Conservation (phyloP, 37 sponge, comb jelly and placozoan genomes). For the Ianthella basta region DNA sequence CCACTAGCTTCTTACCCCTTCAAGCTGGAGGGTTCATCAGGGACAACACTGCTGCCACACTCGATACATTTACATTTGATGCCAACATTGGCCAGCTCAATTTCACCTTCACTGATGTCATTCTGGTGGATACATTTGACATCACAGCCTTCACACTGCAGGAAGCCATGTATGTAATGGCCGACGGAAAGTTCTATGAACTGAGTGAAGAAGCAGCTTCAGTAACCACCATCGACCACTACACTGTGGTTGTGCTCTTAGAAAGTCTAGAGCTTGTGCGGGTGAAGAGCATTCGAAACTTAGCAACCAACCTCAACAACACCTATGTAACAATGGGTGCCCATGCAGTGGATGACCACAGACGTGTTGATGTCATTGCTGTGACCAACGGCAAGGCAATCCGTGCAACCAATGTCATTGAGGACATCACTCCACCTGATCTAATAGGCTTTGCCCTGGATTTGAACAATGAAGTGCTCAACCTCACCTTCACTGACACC, state of each 20-base stretch:
- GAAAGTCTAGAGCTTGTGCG: slow-evolving; percentile 63
- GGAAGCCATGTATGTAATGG: slow-evolving; percentile 43
- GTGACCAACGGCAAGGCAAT: slow-evolving; percentile 79
- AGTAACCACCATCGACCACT: slow-evolving; percentile 56
- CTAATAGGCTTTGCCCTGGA: slow-evolving; percentile 70
- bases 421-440: slow-evolving; percentile 72
- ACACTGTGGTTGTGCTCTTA: slow-evolving; percentile 54
- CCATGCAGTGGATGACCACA: slow-evolving; percentile 77
- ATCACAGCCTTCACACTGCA: slow-evolving; percentile 76
- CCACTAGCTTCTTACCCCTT: slow-evolving; percentile 9
- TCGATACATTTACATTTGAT: slow-evolving; percentile 71
- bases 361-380: slow-evolving; percentile 73
- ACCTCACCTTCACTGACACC: slow-evolving; percentile 81
- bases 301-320: slow-evolving; percentile 76
- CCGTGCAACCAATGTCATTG: slow-evolving; percentile 58
- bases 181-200: slow-evolving; percentile 35
- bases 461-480: slow-evolving; percentile 59
- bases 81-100: slow-evolving; percentile 82
- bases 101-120: slow-evolving; percentile 87
- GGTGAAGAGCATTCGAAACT: slow-evolving; percentile 66
- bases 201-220: slow-evolving; percentile 35
- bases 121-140: slow-evolving; percentile 69
- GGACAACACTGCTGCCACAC: slow-evolving; percentile 61
- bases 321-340: slow-evolving; percentile 85
- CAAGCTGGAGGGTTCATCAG: slow-evolving; percentile 25